Evolutionary conservation across 2,113 vertebrate species (phyloP), one percentile per base, ranked within the genome.

Genomic region (Phaethornis superciliosus): DNA sequence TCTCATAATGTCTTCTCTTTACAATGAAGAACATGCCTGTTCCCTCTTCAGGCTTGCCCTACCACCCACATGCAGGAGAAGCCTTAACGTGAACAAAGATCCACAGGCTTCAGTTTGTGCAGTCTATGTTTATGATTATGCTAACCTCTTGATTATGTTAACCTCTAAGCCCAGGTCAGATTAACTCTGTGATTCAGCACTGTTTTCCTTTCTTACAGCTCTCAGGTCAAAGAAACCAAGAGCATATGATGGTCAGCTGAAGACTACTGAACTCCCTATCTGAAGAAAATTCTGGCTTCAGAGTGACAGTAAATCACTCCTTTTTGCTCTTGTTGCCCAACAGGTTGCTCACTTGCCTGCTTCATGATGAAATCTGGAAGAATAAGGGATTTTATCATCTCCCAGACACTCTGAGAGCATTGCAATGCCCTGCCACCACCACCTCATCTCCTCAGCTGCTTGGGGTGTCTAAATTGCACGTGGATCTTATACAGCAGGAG

Each of bases 121-220:
- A 0, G 37, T 32, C 71, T 54, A 9, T 30, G 33, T 23, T 9
- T n/a, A 40, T 1, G 0, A 40, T 40, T 7, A 28, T 5, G 3
- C 35, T 24, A 42, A 54, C 56, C 49, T 76, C 85, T 60, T 1
- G 0, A 40, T 40, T 7, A 28, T 5, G 3, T n/a, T 24, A 42
- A 54, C 56, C 49, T 76, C 85, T 60, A 84, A 75, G 79, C 5
- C 21, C 12, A 12, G 1, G 23, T 22, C 63, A 80, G 42, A 26
- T 6, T 23, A 86, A 67, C 44, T 16, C 44, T 35, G 12, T 15
- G 10, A 14, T n/a, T 67, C 69, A 83, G 69, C 8, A 30, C 33
- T 26, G 26, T 24, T 51, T 37, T 54, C 26, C 64, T 37, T 67
- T 81, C 87, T 63, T 44, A 75, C 13, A 27, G 47, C 23, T 46